Evolutionary conservation across 2,888 invertebrate species (phyloP), one percentile per base, ranked within the genome.

Genomic region (Agrotis clavis): DNA sequence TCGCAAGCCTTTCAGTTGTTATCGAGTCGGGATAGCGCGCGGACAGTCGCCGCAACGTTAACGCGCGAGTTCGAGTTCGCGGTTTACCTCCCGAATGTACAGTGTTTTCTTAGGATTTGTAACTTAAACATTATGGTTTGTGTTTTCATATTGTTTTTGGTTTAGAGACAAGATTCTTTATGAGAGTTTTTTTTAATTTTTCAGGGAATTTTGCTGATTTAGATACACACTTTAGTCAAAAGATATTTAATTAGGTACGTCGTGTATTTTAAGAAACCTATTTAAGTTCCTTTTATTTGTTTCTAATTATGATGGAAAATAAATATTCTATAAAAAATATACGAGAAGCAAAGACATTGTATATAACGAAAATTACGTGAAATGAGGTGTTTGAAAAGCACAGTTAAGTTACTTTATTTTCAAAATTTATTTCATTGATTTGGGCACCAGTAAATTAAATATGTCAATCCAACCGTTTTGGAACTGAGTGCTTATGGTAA

Each of bases 1-100:
- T 88, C 83, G 64, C 75, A 79, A 79, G 79, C 74, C 76, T 84
- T 81, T 86, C 85, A 88, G 89, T 89, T 76, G 83, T 83, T 66
- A 84, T 78, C 86, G 88, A 87, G 86, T 63, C 87, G 83, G 79
- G 80, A 76, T 66, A 62, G 67, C 71, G 79, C 81, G 79, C 81
- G 81, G 83, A 82, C 85, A 81, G 74, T 69, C 68, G 63, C 54
- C 65, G 67, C 25, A 67, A 79, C 83, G 80, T 54, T 67, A 78
- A 82, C 87, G 83, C 79, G 84, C 82, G 83, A 74, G 79, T 72
- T 78, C 68, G 70, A 81, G 81, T 85, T 77, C 84, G 82, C 69
- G 79, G 74, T 72, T 67, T 67, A 69, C 57, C 69, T 79, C 77
- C 59, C 62, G 45, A 73, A 77, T 73, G 74, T 82, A 70, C 71